These are phyloP conservation scores for Thamnaconus septentrionalis DNA, from an alignment of 2,113 vertebrate genomes.

Conservation along the genomic window DNA sequence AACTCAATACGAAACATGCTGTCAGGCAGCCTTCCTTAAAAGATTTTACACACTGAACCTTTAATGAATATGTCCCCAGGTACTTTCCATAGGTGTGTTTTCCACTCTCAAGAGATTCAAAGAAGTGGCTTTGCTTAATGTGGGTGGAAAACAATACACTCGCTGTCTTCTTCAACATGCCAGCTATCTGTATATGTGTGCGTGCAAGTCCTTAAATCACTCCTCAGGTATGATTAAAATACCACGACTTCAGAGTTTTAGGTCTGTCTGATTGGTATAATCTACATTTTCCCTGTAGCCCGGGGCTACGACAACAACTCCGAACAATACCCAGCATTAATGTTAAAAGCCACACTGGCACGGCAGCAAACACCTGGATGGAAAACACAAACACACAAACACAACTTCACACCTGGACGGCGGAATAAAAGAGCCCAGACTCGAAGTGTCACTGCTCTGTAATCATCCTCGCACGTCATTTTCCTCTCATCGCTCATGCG, in stretches of 20 bases:
- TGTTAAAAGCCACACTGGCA: slow-evolving; percentile 25
- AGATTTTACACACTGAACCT: too few species aligned
- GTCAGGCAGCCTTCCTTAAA: too few species aligned
- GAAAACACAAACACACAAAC: slow-evolving; percentile 39
- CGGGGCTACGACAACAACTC: slow-evolving; percentile 16
- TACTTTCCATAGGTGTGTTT: slow-evolving; percentile 20
- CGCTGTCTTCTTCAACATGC: slow-evolving; percentile 29
- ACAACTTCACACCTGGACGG: slow-evolving; percentile 59
- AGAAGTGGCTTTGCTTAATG: slow-evolving; percentile 29
- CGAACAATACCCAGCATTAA: slow-evolving; percentile 41
- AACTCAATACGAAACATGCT: too few species aligned
- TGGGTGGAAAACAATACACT: slow-evolving; percentile 34
- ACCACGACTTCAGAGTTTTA: slow-evolving; percentile 43
- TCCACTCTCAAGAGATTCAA: slow-evolving; percentile 36
- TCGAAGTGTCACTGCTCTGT: slow-evolving; percentile 43
- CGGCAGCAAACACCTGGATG: slow-evolving; percentile 55
- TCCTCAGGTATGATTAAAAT: slow-evolving; percentile 53
- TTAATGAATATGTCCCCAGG: not conserved
- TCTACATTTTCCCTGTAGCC: slow-evolving; percentile 19
- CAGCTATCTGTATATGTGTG: slow-evolving; percentile 21
- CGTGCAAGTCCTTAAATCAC: slow-evolving; percentile 33
- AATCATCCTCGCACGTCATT: slow-evolving; percentile 41
- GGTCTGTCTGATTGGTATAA: slow-evolving; percentile 16
- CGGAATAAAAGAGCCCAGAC: slow-evolving; percentile 45
- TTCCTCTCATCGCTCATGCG: slow-evolving; percentile 4